Evolutionary conservation across 1,140 invertebrate species (phyloP).

Genomic region (Aporrectodea caliginosa): DNA sequence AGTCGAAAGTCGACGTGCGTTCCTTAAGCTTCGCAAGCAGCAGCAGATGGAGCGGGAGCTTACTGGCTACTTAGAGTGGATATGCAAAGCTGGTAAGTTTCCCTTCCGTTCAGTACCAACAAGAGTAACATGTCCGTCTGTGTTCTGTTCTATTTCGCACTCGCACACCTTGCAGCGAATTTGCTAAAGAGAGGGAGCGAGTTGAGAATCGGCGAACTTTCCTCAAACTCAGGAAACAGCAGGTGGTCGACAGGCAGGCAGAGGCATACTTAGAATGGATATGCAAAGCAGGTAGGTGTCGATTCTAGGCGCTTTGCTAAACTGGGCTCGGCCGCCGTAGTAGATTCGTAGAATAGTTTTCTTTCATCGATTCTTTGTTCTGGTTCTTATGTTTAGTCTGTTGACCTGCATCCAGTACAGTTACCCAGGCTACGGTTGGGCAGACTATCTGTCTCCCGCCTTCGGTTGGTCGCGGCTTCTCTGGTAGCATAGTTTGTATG

Average conservation of each 20-base stretch:
- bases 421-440: too few species aligned
- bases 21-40: conserved; percentile 96
- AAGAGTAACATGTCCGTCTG: not conserved
- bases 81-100: conserved; percentile 93
- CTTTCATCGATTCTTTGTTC: too few species aligned
- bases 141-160: not conserved
- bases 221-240: conserved; percentile 95
- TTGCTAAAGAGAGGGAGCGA: conserved; percentile 99
- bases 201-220: conserved; percentile 99
- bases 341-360: too few species aligned
- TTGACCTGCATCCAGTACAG: too few species aligned
- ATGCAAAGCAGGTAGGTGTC: conserved; percentile 89
- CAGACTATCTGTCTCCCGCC: too few species aligned
- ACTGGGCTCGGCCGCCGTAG: too few species aligned
- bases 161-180: conserved; percentile 72
- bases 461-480: too few species aligned
- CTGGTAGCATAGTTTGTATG: too few species aligned
- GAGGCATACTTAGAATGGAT: conserved; percentile 99
- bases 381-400: too few species aligned
- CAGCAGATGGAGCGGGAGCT: conserved; percentile 98
- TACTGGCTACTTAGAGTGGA: conserved; percentile 99
- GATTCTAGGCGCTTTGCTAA: not conserved
- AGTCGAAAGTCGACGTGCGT: conserved; percentile 99
- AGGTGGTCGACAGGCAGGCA: conserved; percentile 96
- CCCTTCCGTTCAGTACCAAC: too few species aligned